phyloP scores from a whole-genome alignment of 1,140 invertebrate genomes.

The Cheumatopsyche charites region DNA sequence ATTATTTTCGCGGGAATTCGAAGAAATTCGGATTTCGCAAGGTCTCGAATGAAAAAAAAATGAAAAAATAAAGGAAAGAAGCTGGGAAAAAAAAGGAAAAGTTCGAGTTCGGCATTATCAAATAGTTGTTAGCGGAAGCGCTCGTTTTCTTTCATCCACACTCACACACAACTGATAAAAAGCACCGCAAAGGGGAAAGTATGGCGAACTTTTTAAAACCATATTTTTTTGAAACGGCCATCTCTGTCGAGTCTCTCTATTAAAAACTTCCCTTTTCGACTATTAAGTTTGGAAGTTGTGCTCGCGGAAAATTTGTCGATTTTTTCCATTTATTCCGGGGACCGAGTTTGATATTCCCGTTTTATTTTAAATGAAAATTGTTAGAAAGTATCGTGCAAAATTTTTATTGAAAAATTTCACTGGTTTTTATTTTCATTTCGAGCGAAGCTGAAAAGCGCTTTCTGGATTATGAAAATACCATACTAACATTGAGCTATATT shows the following conservation, averaged over 20 bases:
- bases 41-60: neutral
- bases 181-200: constrained; percentile 20
- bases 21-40: too few relatives aligned
- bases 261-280: constrained; percentile 4
- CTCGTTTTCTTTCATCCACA: neutral
- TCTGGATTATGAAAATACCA: neutral
- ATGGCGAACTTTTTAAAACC: constrained; percentile 1
- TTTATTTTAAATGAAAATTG: too few relatives aligned
- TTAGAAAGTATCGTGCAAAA: too few relatives aligned
- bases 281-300: constrained; percentile 13
- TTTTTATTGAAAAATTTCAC: too few relatives aligned
- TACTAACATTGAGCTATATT: neutral
- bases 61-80: neutral
- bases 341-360: too few relatives aligned
- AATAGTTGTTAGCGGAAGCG: constrained; percentile 36
- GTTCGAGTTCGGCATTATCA: constrained; percentile 40
- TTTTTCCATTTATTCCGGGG: neutral
- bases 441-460: too few relatives aligned
- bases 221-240: neutral
- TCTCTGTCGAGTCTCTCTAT: neutral
- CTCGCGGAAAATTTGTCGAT: neutral
- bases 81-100: constrained; percentile 17
- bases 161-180: constrained; percentile 35
- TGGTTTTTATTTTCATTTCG: too few relatives aligned
- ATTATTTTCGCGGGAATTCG: too few relatives aligned